phyloP scores from a whole-genome alignment of 1,140 invertebrate species.

The Scaptomyza hsui region DNA sequence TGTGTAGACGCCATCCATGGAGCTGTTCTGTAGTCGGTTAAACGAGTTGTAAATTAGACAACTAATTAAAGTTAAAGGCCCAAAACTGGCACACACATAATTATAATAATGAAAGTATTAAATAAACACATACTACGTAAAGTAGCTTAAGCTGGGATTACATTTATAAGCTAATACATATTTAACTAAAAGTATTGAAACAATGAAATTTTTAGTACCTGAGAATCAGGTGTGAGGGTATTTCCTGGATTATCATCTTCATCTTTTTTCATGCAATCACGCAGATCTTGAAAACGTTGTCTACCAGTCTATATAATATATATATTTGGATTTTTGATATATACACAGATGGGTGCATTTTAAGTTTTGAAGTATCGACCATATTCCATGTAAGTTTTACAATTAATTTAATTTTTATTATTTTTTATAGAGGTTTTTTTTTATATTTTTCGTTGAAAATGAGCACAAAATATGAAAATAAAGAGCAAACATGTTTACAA shows the following conservation, averaged over 20 bases:
- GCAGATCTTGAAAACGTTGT: conserved; percentile 91
- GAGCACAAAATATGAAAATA: conserved; percentile 75
- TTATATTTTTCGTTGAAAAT: conserved; percentile 52
- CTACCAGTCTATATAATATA: conserved; percentile 84
- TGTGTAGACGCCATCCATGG: conserved; percentile 86
- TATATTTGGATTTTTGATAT: conserved; percentile 28
- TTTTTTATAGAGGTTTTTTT: conserved; percentile 20
- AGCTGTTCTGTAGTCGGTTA: conserved; percentile 77
- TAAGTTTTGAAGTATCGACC: conserved; percentile 33
- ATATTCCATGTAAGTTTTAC: conserved; percentile 49
- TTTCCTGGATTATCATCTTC: conserved; percentile 88
- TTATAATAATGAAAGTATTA: not conserved
- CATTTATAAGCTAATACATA: conserved; percentile 16
- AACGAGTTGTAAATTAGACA: conserved; percentile 35
- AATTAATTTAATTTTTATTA: conserved; percentile 33
- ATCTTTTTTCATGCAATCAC: conserved; percentile 93
- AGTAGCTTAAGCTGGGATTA: conserved; percentile 18
- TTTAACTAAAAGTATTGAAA: conserved; percentile 13
- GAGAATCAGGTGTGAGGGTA: conserved; percentile 90
- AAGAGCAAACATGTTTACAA: conserved; percentile 68
- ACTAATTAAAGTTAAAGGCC: conserved; percentile 10
- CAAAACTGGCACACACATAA: not conserved
- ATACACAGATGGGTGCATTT: conserved; percentile 40
- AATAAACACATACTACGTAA: conserved; percentile 15
- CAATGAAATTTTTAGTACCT: conserved; percentile 85